Percentiles rank a stretch among this genome's conserved stretches.
Evolutionary conservation across 2,888 invertebrate genomes (phyloP).

Genomic region (Cosmopolites sordidus): DNA sequence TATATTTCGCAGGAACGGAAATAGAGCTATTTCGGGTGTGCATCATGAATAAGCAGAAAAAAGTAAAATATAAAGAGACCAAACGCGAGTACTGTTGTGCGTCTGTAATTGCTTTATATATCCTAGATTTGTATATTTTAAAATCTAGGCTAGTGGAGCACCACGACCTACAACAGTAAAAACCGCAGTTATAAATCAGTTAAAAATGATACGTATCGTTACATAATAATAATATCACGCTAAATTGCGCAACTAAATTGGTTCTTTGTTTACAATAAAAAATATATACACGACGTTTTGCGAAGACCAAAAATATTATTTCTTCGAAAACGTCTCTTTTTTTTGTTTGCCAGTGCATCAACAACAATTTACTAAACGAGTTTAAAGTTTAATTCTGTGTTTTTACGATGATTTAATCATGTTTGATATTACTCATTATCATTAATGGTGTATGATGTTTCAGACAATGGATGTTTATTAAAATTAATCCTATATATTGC

Average conservation of each 20-base stretch:
- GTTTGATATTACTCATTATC: conserved; percentile 21
- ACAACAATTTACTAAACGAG: neutral
- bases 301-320: neutral
- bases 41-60: no score
- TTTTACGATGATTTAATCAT: conserved; percentile 13
- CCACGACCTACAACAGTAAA: conserved; percentile 26
- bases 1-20: conserved; percentile 12
- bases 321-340: neutral
- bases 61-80: neutral
- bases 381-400: conserved; percentile 1
- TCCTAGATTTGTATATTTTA: conserved; percentile 22
- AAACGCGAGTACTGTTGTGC: neutral
- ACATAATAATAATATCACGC: conserved; percentile 15
- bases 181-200: conserved; percentile 25
- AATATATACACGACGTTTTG: conserved; percentile 9
- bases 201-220: conserved; percentile 19
- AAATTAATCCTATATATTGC: conserved; percentile 17
- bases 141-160: conserved; percentile 29
- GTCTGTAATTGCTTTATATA: conserved; percentile 6
- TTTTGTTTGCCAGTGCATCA: neutral
- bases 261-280: conserved; percentile 13
- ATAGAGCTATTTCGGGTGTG: no score
- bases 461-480: conserved; percentile 17
- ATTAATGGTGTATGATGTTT: conserved; percentile 21
- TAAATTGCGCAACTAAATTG: conserved; percentile 19